These are phyloP conservation scores for Shargacucullia verbasci DNA, from an alignment of 2,888 invertebrate genomes.

Conservation along the genomic window DNA sequence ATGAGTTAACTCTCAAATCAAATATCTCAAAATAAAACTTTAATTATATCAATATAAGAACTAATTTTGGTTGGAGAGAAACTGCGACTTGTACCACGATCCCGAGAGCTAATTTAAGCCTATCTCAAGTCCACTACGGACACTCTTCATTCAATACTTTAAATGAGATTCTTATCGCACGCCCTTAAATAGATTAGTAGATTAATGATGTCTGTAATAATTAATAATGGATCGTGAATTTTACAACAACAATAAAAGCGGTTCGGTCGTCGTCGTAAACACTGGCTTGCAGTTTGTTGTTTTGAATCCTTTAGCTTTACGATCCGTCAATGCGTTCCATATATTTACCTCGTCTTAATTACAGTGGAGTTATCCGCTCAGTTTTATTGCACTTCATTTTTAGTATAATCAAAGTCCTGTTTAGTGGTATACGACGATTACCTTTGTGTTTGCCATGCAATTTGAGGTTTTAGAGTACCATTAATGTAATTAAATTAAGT, in stretches of 20 bases:
- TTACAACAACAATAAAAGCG: conserved; percentile 88
- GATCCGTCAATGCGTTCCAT: conserved; percentile 86
- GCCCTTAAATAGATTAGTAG: conserved; percentile 89
- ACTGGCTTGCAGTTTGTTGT: conserved; percentile 85
- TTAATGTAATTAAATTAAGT: conserved; percentile 63
- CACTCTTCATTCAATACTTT: conserved; percentile 89
- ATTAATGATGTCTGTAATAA: conserved; percentile 89
- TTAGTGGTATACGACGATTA: conserved; percentile 62
- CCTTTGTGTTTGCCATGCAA: conserved; percentile 62
- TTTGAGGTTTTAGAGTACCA: conserved; percentile 49
- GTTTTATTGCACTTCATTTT: conserved; percentile 81
- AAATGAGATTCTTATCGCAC: conserved; percentile 89
- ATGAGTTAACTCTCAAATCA: conserved; percentile 53
- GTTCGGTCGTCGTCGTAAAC: conserved; percentile 84
- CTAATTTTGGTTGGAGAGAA: conserved; percentile 32
- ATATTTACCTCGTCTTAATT: conserved; percentile 87
- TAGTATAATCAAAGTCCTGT: conserved; percentile 72
- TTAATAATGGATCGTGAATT: conserved; percentile 89
- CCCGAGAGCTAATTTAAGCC: conserved; percentile 80
- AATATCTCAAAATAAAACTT: conserved; percentile 31
- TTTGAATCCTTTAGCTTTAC: conserved; percentile 85
- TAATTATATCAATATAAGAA: conserved; percentile 40
- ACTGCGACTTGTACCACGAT: conserved; percentile 48
- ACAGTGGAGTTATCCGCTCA: conserved; percentile 78
- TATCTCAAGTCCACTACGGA: conserved; percentile 88